These are phyloP conservation scores for Lates japonicus DNA, from an alignment of 2,797 vertebrate genomes.

Conservation along the genomic window DNA sequence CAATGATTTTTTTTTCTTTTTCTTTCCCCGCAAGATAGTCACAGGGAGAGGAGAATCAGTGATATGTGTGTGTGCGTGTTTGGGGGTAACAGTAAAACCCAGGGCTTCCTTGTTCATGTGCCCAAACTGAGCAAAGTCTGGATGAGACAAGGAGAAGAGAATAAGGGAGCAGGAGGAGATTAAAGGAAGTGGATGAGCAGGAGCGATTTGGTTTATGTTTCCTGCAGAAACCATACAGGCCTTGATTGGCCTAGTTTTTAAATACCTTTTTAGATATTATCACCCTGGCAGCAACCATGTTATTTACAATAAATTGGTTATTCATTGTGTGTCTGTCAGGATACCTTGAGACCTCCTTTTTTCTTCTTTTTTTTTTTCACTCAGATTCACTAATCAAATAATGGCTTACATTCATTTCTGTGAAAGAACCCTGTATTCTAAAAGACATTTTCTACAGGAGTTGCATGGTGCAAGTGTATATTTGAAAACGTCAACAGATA, in stretches of 20 bases:
- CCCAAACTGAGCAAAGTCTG: slow-evolving; percentile 53
- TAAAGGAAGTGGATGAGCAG: slow-evolving; percentile 73
- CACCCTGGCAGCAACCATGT: slow-evolving; percentile 64
- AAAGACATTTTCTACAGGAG: not conserved
- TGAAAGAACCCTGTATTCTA: not conserved
- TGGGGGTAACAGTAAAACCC: slow-evolving; percentile 57
- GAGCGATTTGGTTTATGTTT: slow-evolving; percentile 67
- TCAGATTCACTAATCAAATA: slow-evolving; percentile 22
- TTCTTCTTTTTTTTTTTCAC: slow-evolving; percentile 1
- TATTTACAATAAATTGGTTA: slow-evolving; percentile 40
- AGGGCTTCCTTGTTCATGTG: slow-evolving; percentile 68
- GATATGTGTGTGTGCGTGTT: slow-evolving; percentile 1
- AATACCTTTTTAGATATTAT: slow-evolving; percentile 65
- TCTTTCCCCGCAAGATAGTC: slow-evolving; percentile 50
- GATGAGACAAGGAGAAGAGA: slow-evolving; percentile 42
- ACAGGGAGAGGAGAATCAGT: slow-evolving; percentile 29
- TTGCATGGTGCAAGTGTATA: not conserved
- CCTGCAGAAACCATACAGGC: slow-evolving; percentile 65
- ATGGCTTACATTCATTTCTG: slow-evolving; percentile 10
- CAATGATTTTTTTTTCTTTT: slow-evolving; percentile 59
- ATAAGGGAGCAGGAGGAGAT: slow-evolving; percentile 70
- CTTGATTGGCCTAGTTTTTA: slow-evolving; percentile 56
- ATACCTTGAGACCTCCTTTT: slow-evolving; percentile 14
- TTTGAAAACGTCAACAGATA: not conserved
- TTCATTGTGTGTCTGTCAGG: slow-evolving; percentile 50